A percentile compares a stretch with the other conserved stretches of the same genome.
Conservation (phyloP, 2,888 invertebrate genomes). For the Stegophylla sp. region DNA sequence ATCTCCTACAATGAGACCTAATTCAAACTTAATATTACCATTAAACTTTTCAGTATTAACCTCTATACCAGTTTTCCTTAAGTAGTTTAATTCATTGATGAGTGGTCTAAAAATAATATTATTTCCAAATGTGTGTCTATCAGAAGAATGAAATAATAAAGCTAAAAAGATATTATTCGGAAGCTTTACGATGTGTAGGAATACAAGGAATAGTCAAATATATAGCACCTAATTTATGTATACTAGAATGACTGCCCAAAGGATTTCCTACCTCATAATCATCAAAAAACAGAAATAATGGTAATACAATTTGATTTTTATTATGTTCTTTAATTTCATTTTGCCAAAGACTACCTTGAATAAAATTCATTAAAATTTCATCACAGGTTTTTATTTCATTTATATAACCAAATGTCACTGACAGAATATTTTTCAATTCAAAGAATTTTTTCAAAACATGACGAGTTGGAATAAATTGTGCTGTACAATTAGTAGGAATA, state of each 20-base stretch:
- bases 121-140: conserved; percentile 8
- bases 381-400: neutral
- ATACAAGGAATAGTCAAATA: conserved; percentile 8
- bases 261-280: too few relatives aligned
- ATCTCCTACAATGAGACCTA: neutral
- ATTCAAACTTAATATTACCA: neutral
- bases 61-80: neutral
- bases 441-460: conserved; percentile 32
- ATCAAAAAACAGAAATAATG: conserved; percentile 4
- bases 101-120: neutral
- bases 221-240: conserved; percentile 33
- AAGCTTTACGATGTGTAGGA: neutral
- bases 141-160: neutral
- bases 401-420: neutral
- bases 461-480: conserved; percentile 1
- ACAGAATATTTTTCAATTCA: conserved; percentile 20
- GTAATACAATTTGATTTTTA: neutral
- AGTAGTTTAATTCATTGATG: conserved; percentile 3
- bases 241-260: conserved; percentile 24
- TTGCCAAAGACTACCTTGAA: conserved; percentile 19
- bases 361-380: conserved; percentile 18
- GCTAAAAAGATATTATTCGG: conserved; percentile 6
- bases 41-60: neutral
- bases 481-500: neutral
- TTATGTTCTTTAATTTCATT: neutral